A percentile compares a stretch with the other conserved stretches of the same genome.
phyloP scores from a whole-genome alignment of 2,797 vertebrate genomes.

The Trematomus bernacchii region DNA sequence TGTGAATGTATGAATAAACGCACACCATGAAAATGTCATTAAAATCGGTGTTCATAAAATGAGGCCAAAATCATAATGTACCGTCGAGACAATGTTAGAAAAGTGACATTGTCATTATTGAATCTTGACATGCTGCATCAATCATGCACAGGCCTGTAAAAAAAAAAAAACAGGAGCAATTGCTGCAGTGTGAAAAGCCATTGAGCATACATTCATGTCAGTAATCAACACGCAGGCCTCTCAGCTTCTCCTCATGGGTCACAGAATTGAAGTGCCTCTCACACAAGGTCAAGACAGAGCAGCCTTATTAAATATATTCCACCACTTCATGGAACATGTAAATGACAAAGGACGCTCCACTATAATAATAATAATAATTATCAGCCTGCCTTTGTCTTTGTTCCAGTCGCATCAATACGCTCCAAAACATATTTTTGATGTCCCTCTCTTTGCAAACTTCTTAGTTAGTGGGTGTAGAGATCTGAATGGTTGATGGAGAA shows the following conservation, averaged over 20 bases:
- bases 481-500: conserved; percentile 35
- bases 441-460: conserved; percentile 8
- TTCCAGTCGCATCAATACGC: neutral
- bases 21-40: conserved; percentile 47
- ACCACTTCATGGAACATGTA: conserved; percentile 72
- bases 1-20: conserved; percentile 30
- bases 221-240: conserved; percentile 71
- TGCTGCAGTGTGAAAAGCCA: conserved; percentile 58
- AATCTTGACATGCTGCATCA: conserved; percentile 65
- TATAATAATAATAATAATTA: conserved; percentile 74
- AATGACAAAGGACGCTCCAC: conserved; percentile 58
- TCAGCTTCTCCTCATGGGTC: conserved; percentile 67
- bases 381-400: conserved; percentile 51
- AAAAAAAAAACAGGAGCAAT: conserved; percentile 63
- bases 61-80: conserved; percentile 41
- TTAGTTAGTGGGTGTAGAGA: conserved; percentile 2
- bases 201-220: conserved; percentile 60
- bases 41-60: conserved; percentile 59
- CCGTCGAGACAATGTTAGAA: conserved; percentile 42
- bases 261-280: conserved; percentile 81
- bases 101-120: conserved; percentile 63
- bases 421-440: conserved; percentile 30
- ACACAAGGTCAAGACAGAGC: conserved; percentile 79
- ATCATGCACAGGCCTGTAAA: conserved; percentile 47
- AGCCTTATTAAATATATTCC: conserved; percentile 79